phyloP scores from a whole-genome alignment of 2,888 invertebrate species.

The Scelioninae gen. 1 region DNA sequence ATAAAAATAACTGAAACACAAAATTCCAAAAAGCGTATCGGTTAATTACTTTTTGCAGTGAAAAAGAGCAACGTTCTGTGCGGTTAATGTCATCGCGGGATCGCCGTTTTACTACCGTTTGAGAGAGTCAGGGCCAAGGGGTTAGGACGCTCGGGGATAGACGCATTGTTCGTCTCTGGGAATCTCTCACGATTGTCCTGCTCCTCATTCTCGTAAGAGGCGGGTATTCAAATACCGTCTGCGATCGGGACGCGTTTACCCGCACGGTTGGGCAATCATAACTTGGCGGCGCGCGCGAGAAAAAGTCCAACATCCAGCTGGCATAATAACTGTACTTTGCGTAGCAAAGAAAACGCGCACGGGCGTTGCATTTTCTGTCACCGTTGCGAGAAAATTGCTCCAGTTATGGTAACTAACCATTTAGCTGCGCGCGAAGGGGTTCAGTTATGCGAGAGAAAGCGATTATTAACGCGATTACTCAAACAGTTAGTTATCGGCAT shows the following conservation, averaged over 20 bases:
- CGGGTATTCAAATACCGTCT: conserved; percentile 80
- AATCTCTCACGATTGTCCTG: conserved; percentile 84
- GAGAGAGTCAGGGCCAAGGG: conserved; percentile 73
- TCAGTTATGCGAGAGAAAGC: conserved; percentile 63
- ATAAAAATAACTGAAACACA: neutral
- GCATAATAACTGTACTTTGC: conserved; percentile 69
- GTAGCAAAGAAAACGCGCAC: conserved; percentile 34
- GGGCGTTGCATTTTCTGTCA: conserved; percentile 42
- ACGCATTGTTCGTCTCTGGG: conserved; percentile 82
- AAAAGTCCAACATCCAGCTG: conserved; percentile 68
- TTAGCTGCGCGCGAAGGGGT: conserved; percentile 23
- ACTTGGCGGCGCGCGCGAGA: conserved; percentile 63
- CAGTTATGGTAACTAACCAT: conserved; percentile 52
- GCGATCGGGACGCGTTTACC: conserved; percentile 75
- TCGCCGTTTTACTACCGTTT: conserved; percentile 79
- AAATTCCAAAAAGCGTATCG: conserved; percentile 23
- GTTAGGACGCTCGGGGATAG: conserved; percentile 71
- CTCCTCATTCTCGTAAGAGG: conserved; percentile 81
- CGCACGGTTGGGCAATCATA: conserved; percentile 79
- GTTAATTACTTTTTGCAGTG: conserved; percentile 28
- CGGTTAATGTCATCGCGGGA: conserved; percentile 75
- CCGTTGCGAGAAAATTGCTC: conserved; percentile 52
- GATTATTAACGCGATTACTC: conserved; percentile 58
- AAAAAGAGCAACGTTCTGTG: conserved; percentile 54
- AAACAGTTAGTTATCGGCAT: conserved; percentile 27